Evolutionary conservation across 2,888 invertebrate species (phyloP).

Genomic region (Marronus borbonicus): DNA sequence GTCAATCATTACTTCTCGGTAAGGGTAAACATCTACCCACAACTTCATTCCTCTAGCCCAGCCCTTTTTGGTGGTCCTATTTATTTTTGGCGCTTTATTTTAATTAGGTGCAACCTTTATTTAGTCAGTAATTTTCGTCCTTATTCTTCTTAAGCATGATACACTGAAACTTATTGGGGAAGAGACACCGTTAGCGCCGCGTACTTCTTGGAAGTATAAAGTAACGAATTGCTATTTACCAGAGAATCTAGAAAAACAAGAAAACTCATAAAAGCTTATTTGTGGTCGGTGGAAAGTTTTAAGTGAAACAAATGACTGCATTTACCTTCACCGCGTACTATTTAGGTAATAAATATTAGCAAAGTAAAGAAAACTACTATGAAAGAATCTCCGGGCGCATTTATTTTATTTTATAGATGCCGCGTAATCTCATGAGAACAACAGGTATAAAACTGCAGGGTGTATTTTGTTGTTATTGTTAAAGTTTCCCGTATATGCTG

Average conservation of each 20-base stretch:
- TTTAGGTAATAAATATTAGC: slow-evolving; percentile 47
- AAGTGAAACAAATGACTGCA: slow-evolving; percentile 50
- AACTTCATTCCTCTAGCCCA: too few species aligned
- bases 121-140: too few species aligned
- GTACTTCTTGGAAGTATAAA: slow-evolving; percentile 17
- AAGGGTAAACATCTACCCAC: too few species aligned
- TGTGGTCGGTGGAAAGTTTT: slow-evolving; percentile 43
- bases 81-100: too few species aligned
- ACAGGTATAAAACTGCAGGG: slow-evolving; percentile 37
- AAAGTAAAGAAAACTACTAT: slow-evolving; percentile 41
- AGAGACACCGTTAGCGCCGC: too few species aligned
- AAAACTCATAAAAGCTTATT: slow-evolving; percentile 46
- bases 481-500: slow-evolving; percentile 17
- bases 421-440: slow-evolving; percentile 46
- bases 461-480: slow-evolving; percentile 35
- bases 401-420: slow-evolving; percentile 52
- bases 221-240: slow-evolving; percentile 16
- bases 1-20: too few species aligned
- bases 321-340: slow-evolving; percentile 46
- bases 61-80: too few species aligned
- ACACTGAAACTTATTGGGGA: too few species aligned
- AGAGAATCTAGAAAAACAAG: slow-evolving; percentile 8
- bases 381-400: slow-evolving; percentile 49
- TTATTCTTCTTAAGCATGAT: too few species aligned
- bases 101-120: too few species aligned